These are phyloP conservation scores for Halcyon badia DNA, from an alignment of 2,797 vertebrate species.

Conservation along the genomic window DNA sequence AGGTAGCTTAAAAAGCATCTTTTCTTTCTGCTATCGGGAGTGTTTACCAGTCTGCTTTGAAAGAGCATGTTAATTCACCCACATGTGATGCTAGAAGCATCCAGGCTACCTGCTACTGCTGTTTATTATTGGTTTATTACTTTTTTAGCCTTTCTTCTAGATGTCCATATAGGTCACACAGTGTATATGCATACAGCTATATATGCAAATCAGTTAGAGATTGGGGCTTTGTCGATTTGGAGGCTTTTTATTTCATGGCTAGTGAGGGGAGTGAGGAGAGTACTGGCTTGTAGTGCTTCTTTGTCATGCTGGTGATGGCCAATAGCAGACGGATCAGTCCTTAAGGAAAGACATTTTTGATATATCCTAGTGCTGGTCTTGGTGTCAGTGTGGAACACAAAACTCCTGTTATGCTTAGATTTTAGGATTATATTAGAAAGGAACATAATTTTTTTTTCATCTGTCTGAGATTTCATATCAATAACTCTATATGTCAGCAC, in stretches of 20 bases:
- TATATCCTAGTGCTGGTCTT: neutral
- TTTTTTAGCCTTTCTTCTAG: neutral
- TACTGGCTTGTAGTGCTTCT: neutral
- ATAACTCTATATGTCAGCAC: neutral
- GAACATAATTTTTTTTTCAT: neutral
- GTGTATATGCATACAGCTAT: neutral
- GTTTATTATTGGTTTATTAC: neutral
- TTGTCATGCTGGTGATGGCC: neutral
- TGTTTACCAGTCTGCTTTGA: neutral
- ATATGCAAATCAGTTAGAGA: neutral
- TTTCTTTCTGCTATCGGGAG: neutral
- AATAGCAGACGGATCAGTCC: neutral
- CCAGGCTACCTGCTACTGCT: neutral
- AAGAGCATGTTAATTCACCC: neutral
- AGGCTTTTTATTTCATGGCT: neutral
- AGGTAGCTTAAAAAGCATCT: neutral
- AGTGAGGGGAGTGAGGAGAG: fast-evolving
- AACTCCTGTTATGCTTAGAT: neutral
- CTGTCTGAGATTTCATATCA: neutral
- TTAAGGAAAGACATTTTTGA: neutral
- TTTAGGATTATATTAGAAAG: neutral
- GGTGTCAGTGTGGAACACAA: neutral
- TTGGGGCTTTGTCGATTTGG: neutral
- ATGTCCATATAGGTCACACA: neutral
- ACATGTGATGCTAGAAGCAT: neutral